Base-by-base conservation (phyloP, 2,888 invertebrate species). In the Lutraria lutraria region DNA sequence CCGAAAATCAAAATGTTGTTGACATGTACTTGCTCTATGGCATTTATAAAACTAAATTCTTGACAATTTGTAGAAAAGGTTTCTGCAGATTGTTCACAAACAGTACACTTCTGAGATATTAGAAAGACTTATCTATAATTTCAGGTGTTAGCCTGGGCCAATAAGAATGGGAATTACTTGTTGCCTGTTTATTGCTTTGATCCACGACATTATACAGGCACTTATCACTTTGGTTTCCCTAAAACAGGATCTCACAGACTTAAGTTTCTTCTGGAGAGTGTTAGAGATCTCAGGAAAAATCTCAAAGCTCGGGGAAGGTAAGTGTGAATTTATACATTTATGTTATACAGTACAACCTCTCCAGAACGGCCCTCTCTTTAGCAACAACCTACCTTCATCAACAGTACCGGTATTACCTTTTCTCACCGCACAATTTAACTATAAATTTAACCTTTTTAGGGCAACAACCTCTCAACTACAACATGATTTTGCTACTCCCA, bases 181-280 rank as follows among this genome's bases (percentile, higher is more conserved):
- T 79, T 95, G 72, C 95, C 95, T n/a, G 80, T 95, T 0, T 96
- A 95, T 85, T 95, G 95, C 87, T 95, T 95, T 92, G 95, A 96
- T 87, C 95, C 95, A 25, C 87, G 94, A 4, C 95, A 95, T 87
- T 95, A 91, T 85, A 90, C 89, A 63, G 94, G 93, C 56, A 95
- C 96, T 10, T 94, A 94, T 84, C 93, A 94, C 79, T 95, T 94
- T 90, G 90, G 90, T 68, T 92, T 96, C 81, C 94, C 95, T 25
- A 95, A 95, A 87, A 94, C 95, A 56, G 96, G 95, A 10, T 89
- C 94, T 19, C 94, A 95, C 85, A 88, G 95, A 79, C 88, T 94
- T 2, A 94, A 94, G 85, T 95, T 96, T 82, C 86, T 96, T 8
- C 63, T 95, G 25, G 95, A 96, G 31, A 93, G 94, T 89, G 89